Evolutionary conservation across 2,113 vertebrate species (phyloP).

Genomic region (human (Homo sapiens)): DNA sequence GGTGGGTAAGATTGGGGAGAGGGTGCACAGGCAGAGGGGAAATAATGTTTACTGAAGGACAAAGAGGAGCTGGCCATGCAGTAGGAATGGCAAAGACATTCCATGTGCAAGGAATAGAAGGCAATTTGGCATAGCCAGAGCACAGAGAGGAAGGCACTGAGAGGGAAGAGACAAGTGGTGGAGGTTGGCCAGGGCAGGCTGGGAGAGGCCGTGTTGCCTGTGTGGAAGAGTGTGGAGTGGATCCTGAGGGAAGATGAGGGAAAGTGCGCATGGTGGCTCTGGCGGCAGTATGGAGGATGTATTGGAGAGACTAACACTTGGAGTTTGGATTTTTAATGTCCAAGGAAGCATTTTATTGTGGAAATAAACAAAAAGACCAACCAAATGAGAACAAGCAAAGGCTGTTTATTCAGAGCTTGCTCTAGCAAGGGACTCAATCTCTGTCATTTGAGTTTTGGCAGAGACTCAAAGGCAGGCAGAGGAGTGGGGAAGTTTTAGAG

Average conservation of each 20-base stretch:
- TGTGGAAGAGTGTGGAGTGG: background rate
- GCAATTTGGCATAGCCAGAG: background rate
- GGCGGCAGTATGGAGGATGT: background rate
- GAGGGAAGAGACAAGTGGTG: background rate
- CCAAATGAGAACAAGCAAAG: background rate
- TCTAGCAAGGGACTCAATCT: background rate
- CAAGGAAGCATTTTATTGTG: conserved; percentile 7
- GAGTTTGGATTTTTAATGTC: background rate
- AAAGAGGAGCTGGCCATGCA: background rate
- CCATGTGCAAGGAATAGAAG: background rate
- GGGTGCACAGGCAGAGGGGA: background rate
- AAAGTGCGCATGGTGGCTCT: background rate
- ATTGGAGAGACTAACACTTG: background rate
- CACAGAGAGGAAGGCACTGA: background rate
- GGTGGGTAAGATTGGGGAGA: background rate
- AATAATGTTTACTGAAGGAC: background rate
- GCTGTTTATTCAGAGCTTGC: background rate
- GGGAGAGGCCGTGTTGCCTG: background rate
- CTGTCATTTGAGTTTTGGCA: background rate
- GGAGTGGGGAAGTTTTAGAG: background rate
- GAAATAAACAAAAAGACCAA: background rate
- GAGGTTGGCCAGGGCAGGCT: background rate
- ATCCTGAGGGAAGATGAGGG: background rate
- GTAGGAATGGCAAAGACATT: background rate
- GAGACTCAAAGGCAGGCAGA: background rate